phyloP scores from a whole-genome alignment of 2,888 invertebrate species.

The Synanthedon myopaeformis region DNA sequence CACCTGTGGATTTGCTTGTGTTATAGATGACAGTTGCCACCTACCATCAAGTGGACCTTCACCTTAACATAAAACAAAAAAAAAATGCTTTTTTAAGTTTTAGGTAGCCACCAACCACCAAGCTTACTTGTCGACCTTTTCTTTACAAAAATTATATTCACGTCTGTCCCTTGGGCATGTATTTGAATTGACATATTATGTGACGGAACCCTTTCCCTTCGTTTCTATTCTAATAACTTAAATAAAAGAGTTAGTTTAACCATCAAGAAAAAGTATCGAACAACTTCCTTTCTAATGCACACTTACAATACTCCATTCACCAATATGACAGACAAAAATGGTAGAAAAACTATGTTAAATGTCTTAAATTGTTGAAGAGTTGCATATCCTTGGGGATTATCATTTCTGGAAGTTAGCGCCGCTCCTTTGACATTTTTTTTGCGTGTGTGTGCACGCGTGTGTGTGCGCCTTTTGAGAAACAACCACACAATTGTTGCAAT shows the following conservation, averaged over 20 bases:
- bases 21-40: no score
- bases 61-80: no score
- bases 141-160: no score
- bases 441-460: neutral
- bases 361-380: slow-evolving; percentile 27
- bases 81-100: no score
- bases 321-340: slow-evolving; percentile 30
- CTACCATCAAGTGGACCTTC: no score
- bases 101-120: no score
- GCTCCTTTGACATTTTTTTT: slow-evolving; percentile 22
- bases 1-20: no score
- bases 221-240: slow-evolving; percentile 23
- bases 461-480: neutral
- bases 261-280: slow-evolving; percentile 6
- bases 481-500: slow-evolving; percentile 23
- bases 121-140: no score
- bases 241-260: slow-evolving; percentile 18
- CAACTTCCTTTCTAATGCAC: slow-evolving; percentile 53
- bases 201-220: slow-evolving; percentile 4
- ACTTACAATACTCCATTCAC: slow-evolving; percentile 49
- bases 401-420: slow-evolving; percentile 50
- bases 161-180: no score
- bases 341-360: slow-evolving; percentile 1
- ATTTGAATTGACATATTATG: neutral
- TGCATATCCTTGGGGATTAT: slow-evolving; percentile 49